Conservation (phyloP, 1,140 invertebrate species). For the Achatina immaculata region DNA sequence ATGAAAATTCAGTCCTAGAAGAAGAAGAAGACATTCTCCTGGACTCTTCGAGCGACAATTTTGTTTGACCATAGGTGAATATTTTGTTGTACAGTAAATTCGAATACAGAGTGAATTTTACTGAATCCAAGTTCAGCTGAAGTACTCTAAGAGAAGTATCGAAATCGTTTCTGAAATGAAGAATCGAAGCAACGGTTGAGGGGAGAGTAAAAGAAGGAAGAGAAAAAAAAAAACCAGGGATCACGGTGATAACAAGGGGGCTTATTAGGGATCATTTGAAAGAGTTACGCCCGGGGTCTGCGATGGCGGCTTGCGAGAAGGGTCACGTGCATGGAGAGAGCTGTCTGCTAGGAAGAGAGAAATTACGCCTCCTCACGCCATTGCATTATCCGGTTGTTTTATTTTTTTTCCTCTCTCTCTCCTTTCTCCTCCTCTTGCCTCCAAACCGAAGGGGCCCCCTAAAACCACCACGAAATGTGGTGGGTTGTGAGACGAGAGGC, state of each 20-base stretch:
- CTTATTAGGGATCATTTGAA: constrained; percentile 4
- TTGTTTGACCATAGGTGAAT: too few species aligned
- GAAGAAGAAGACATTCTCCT: too few species aligned
- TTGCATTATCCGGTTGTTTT: not conserved
- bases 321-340: not conserved
- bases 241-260: not conserved
- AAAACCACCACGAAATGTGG: not conserved
- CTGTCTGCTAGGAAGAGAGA: not conserved
- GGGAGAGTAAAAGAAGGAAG: not conserved
- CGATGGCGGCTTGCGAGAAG: not conserved
- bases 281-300: not conserved
- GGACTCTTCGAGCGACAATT: too few species aligned
- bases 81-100: too few species aligned
- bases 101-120: too few species aligned
- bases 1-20: too few species aligned
- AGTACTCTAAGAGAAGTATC: too few species aligned
- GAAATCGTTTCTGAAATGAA: not conserved
- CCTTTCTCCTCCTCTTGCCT: constrained; percentile 4
- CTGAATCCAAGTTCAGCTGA: too few species aligned
- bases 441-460: not conserved
- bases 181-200: not conserved
- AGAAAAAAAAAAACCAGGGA: not conserved
- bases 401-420: too few species aligned
- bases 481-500: constrained; percentile 5
- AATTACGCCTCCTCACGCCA: not conserved